Evolutionary conservation across 2,113 vertebrate species (phyloP).

Genomic region (Gasterosteus aculeatus): DNA sequence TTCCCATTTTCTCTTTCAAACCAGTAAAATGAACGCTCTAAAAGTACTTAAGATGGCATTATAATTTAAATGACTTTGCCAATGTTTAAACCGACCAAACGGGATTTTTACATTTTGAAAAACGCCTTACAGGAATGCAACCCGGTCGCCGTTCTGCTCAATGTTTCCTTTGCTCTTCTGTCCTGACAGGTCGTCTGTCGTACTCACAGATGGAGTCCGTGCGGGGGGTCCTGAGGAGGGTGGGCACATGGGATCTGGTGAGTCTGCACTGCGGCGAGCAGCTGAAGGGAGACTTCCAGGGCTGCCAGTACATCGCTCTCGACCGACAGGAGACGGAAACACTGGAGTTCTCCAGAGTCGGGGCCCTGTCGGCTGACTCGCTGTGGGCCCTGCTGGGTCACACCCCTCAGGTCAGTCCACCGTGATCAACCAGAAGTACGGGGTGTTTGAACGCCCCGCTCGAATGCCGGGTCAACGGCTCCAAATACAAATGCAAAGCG

Average conservation of each 20-base stretch:
- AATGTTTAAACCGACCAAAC: neutral
- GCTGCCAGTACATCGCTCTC: constrained; percentile 77
- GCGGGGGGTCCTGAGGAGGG: constrained; percentile 63
- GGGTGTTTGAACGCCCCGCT: neutral
- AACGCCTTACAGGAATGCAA: neutral
- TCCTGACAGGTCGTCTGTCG: constrained; percentile 77
- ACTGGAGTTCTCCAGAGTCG: constrained; percentile 73
- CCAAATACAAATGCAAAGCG: no score
- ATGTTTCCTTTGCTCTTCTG: neutral
- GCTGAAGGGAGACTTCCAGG: constrained; percentile 78
- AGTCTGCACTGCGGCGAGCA: constrained; percentile 68
- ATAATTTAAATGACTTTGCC: neutral
- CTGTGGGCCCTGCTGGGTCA: constrained; percentile 80
- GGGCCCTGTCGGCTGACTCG: constrained; percentile 57
- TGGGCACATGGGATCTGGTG: constrained; percentile 81
- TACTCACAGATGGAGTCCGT: constrained; percentile 76
- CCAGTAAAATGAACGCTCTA: neutral
- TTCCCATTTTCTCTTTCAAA: neutral
- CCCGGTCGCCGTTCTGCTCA: neutral
- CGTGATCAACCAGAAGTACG: neutral
- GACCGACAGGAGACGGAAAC: constrained; percentile 74
- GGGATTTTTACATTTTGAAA: neutral
- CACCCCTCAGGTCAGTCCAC: constrained; percentile 75
- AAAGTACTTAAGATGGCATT: neutral
- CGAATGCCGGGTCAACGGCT: neutral